Evolutionary conservation across 2,797 vertebrate genomes (phyloP).

Genomic region (Catharus ustulatus): DNA sequence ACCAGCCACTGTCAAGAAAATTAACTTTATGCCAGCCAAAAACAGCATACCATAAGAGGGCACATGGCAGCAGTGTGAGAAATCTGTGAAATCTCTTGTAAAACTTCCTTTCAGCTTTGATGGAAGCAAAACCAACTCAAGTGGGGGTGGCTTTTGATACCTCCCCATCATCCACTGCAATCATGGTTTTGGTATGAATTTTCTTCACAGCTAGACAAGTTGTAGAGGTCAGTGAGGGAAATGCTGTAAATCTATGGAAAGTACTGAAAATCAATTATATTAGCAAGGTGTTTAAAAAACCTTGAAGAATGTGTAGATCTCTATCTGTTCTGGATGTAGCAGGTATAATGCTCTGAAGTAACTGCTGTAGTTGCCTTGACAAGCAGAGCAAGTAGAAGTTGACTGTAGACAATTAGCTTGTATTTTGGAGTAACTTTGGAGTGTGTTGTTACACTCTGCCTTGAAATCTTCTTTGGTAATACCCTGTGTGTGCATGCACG

Average conservation of each 20-base stretch:
- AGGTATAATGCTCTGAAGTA: neutral
- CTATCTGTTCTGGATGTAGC: neutral
- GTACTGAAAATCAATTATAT: neutral
- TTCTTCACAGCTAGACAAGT: neutral
- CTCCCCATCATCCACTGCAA: neutral
- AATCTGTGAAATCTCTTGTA: neutral
- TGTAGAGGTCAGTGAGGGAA: neutral
- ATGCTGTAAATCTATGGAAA: neutral
- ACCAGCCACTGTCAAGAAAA: neutral
- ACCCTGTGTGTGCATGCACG: fast-evolving
- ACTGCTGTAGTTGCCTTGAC: neutral
- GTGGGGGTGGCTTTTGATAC: neutral
- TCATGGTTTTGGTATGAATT: neutral
- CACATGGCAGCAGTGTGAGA: neutral
- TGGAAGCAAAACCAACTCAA: neutral
- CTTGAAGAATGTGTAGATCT: neutral
- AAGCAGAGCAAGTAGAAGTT: neutral
- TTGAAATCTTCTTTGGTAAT: neutral
- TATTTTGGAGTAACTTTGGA: neutral
- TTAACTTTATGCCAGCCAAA: neutral
- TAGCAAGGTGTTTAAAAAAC: neutral
- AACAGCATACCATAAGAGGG: neutral
- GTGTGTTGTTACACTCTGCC: neutral
- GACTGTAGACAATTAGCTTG: neutral
- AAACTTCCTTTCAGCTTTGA: neutral